Percentiles rank a stretch among this genome's conserved stretches.
These are phyloP conservation scores for Chelidonichthys spinosus DNA, from an alignment of 2,797 vertebrate genomes.

Conservation along the genomic window DNA sequence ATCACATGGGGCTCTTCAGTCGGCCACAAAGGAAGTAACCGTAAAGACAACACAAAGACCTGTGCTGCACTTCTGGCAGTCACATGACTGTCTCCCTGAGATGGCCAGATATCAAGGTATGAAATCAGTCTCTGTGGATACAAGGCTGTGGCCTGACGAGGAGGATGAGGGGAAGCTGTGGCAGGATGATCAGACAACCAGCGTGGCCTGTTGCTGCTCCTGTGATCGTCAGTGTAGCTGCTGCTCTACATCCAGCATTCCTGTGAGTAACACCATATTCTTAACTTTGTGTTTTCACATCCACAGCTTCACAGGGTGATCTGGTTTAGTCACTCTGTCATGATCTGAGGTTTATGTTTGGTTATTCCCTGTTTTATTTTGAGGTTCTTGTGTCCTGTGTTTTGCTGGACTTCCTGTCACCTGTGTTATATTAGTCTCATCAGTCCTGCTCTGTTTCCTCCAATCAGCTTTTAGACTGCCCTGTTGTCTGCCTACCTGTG, in stretches of 20 bases:
- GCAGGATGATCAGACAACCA: constrained; percentile 31
- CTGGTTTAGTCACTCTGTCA: neutral
- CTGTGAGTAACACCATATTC: constrained; percentile 70
- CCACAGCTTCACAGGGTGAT: neutral
- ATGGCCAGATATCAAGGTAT: constrained; percentile 5
- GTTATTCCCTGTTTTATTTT: neutral
- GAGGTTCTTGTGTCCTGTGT: no score
- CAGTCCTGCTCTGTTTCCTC: no score
- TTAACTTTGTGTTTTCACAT: neutral
- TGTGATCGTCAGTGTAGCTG: constrained; percentile 58
- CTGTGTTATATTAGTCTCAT: no score
- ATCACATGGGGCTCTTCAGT: constrained; percentile 5
- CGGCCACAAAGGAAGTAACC: neutral
- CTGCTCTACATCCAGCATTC: constrained; percentile 40
- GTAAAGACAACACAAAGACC: constrained; percentile 16
- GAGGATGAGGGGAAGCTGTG: constrained; percentile 50
- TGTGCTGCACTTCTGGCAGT: constrained; percentile 12
- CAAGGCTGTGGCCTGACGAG: constrained; percentile 46
- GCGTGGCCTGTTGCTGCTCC: constrained; percentile 51
- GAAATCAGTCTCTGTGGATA: constrained; percentile 59
- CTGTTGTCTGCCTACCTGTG: no score
- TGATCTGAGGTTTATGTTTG: neutral
- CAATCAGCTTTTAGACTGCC: no score
- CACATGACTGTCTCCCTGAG: constrained; percentile 18
- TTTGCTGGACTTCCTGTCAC: no score